Evolutionary conservation across 2,113 vertebrate species (phyloP).

Genomic region (Aegotheles bennettii): DNA sequence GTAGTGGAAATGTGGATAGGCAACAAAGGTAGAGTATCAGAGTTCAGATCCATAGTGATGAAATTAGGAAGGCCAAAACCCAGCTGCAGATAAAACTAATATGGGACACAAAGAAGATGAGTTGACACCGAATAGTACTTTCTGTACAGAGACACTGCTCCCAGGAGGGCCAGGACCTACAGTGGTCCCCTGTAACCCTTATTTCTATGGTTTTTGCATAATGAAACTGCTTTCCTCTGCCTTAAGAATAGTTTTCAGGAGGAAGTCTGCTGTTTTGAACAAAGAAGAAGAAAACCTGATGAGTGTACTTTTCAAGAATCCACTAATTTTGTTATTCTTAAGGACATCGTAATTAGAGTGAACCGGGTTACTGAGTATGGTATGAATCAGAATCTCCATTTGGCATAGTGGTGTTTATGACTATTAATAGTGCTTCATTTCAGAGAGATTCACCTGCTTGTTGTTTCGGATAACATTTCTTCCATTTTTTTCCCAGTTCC

Average conservation of each 20-base stretch:
- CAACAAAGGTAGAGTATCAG: not conserved
- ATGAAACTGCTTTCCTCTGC: not conserved
- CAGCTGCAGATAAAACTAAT: not conserved
- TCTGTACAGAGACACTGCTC: not conserved
- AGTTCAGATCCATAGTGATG: not conserved
- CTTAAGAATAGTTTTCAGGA: not conserved
- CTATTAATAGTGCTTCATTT: not conserved
- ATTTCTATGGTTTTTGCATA: not conserved
- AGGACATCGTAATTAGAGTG: not conserved
- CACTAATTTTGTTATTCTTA: not conserved
- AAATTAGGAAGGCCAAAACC: not conserved
- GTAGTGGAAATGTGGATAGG: not conserved
- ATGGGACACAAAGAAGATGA: not conserved
- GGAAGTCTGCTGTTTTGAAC: not conserved
- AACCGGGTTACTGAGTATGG: not conserved
- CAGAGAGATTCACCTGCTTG: not conserved
- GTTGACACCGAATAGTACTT: not conserved
- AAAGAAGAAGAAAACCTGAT: not conserved
- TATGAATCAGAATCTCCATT: not conserved
- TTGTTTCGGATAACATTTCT: not conserved
- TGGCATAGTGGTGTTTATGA: not conserved
- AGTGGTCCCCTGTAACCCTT: not conserved
- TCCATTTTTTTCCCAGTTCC: not conserved
- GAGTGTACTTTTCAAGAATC: not conserved
- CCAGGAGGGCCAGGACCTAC: not conserved